Evolutionary conservation across 2,888 invertebrate species (phyloP), one percentile per base, ranked within the genome.

Genomic region (Chymomyza fuscimana): DNA sequence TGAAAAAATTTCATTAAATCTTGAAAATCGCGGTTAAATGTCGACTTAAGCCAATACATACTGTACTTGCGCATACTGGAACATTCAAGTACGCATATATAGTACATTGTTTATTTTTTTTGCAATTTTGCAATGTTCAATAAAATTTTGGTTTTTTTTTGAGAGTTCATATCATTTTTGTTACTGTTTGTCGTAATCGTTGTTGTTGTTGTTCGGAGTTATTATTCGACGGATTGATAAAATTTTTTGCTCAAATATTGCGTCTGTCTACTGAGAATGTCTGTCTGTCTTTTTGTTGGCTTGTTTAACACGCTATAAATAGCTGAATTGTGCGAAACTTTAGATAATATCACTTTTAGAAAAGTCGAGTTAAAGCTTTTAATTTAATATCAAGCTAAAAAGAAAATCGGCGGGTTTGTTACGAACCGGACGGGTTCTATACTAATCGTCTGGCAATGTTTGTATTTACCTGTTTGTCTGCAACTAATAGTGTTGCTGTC

Each of bases 121-220:
- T 46, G 12, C 40, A 46, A 12, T 46, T 46, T 46, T 46, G 40
- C 40, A 46, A 46, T 46, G 10, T 12, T 12, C 12, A 12, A 46
- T 46, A 46, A 46, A 10, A 72, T 83, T 73, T 51, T n/a, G 2
- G 3, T 51, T 54, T 12, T 54, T 69, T 71, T 67, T 46, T 12
- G 40, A 46, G 40, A 46, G 40, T 46, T 46, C 10, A 12, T 46
- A 46, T 10, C 10, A 12, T 46, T 46, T 10, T 12, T 46, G 40
- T 76, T 73, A 79, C 73, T 77, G 56, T 25, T 25, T 25, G 1
- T 25, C 25, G 25, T 4, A 3, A 25, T 25, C 25, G 25, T 69
- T 68, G 64, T 25, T 52, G 54, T 10, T 15, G 16, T 51, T 32
- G 61, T 61, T 54, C 29, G 56, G 25, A 70, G 69, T 65, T 68